Percentiles rank a stretch among this genome's conserved stretches.
Evolutionary conservation across 2,113 vertebrate species (phyloP).

Genomic region (Madoqua kirkii): DNA sequence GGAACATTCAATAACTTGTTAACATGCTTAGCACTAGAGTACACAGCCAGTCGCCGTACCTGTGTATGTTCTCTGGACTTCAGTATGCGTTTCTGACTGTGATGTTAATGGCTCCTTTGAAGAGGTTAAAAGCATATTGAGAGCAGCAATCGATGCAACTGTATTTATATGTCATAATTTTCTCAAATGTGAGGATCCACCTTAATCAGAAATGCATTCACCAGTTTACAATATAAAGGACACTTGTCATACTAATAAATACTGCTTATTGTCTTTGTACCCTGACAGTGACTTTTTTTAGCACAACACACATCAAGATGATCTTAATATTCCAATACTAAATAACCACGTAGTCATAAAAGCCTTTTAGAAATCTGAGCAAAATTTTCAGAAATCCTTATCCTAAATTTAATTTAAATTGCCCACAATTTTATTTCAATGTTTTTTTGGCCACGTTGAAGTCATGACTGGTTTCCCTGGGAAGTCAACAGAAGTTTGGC

Average conservation of each 20-base stretch:
- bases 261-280: slow-evolving; percentile 26
- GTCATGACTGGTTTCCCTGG: slow-evolving; percentile 2
- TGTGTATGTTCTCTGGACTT: slow-evolving; percentile 1
- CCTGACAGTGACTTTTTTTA: background rate
- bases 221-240: slow-evolving; percentile 45
- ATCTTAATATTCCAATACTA: background rate
- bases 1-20: background rate
- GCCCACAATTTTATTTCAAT: slow-evolving; percentile 6
- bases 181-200: slow-evolving; percentile 59
- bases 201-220: slow-evolving; percentile 53
- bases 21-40: background rate
- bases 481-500: slow-evolving; percentile 50
- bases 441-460: background rate
- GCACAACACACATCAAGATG: background rate
- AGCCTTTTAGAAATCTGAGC: background rate
- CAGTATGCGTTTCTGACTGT: slow-evolving; percentile 50
- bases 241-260: slow-evolving; percentile 1
- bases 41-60: background rate
- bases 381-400: slow-evolving; percentile 30
- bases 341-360: background rate
- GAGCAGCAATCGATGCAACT: slow-evolving; percentile 63
- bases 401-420: background rate
- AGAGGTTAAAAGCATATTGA: slow-evolving; percentile 75
- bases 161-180: slow-evolving; percentile 58
- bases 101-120: slow-evolving; percentile 74